Base-by-base conservation (phyloP, 2,113 vertebrate species). In the Globicephala melas region DNA sequence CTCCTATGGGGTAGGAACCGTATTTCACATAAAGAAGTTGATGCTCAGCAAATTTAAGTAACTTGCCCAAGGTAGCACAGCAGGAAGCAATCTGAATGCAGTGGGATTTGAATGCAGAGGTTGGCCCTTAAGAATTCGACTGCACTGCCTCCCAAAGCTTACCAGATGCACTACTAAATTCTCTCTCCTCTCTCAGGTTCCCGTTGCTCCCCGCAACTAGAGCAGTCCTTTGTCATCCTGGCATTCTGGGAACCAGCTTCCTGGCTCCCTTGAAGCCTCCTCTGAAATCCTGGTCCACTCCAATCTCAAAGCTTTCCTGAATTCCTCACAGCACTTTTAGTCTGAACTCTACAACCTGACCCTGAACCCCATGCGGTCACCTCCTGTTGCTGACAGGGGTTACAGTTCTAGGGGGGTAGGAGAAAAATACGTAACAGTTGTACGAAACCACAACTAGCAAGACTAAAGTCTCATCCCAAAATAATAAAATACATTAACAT, bases 101-200 rank as follows among this genome's bases (percentile, higher is more conserved):
- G 31, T 17, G 73, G 20, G 55, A 58, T 58, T 58, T 58, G 20
- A 58, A 58, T 28, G 41, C 41, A 13, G 44, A 67, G 31, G 41
- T 25, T 10, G 25, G 4, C 12, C 21, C 26, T 70, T 60, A 38
- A 67, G 13, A 7, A 6, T 9, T 1, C 47, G 33, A 20, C 11
- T 8, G 21, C 10, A 33, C 41, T 20, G 36, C n/a, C 50, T 74
- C 71, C 9, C 31, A 55, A 63, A 20, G 31, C 18, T 1, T 8
- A 15, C 18, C 21, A 50, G 60, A 7, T 0, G 0, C 18, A 58
- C 20, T 7, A 14, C 53, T 65, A 21, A 6, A 1, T 0, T 47
- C 47, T 2, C 7, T 18, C 23, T 73, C 65, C 38, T 85, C 8
- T 6, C 17, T 73, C 21, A 0, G 0, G 11, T 44, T 36, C 18